Evolutionary conservation across 1,140 invertebrate genomes (phyloP), one percentile per base, ranked within the genome.

Genomic region (Cherax quadricarinatus): DNA sequence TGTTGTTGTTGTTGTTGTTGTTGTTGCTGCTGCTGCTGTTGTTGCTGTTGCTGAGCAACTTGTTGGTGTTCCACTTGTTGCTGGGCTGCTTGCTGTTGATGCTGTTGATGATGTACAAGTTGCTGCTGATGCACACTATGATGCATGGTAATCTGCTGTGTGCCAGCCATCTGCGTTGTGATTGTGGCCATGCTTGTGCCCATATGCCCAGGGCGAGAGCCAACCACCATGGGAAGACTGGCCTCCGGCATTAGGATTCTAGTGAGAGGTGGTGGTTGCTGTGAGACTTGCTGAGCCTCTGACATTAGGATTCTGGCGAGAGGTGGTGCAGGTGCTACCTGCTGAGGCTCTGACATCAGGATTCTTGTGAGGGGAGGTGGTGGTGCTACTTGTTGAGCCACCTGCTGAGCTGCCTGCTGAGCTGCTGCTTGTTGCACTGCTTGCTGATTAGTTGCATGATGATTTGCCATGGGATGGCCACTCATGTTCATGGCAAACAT

Each of bases 401-500:
- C 24, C 41, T 53, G 66, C 10, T 24, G 70, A 30, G 30, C 16
- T 21, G 12, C 49, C 24, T 86, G 83, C 48, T 91, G 89, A n/a
- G 57, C 66, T 60, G 82, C 70, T 41, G 51, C 81, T 41, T 78
- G 88, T 78, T 89, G 88, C 30, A 53, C 73, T 18, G 53, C 75
- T 30, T 89, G 87, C 14, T 89, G 87, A 66, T 53, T 62, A 48
- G 78, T 51, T 16, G 79, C 79, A 66, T 89, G 87, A 81, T 89
- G 87, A 53, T 41, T 80, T 70, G 79, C 60, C 78, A 89, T 70
- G 53, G 87, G 87, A 70, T 89, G 87, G 24, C 83, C 82, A 14
- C 48, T 30, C 66, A 91, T 75, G 57, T 85, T 91, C 83, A 91
- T 91, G 73, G 89, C 83, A 86, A 86, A 91, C 73, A 91, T 85